These are phyloP conservation scores for Psilanteris sp. DNA, from an alignment of 1,140 invertebrate species.

Conservation along the genomic window DNA sequence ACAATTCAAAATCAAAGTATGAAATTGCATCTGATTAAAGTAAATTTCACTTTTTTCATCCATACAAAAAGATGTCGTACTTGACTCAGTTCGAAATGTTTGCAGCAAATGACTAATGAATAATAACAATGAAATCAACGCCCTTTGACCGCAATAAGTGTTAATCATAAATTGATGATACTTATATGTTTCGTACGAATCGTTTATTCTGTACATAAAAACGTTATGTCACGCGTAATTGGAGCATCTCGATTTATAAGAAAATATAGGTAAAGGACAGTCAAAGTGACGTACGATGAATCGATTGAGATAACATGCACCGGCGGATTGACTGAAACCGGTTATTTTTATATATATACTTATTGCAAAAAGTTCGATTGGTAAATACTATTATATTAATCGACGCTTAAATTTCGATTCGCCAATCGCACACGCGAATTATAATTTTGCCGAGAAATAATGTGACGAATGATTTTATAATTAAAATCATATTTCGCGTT, in stretches of 20 bases:
- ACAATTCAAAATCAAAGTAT: too few species aligned
- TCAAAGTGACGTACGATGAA: too few species aligned
- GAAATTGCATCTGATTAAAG: too few species aligned
- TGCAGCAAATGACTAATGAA: background rate
- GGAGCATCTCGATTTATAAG: slow-evolving; percentile 38
- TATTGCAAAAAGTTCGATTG: slow-evolving; percentile 1
- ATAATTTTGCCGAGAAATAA: too few species aligned
- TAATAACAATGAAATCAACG: slow-evolving; percentile 10
- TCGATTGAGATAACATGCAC: slow-evolving; percentile 32
- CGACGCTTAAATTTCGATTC: too few species aligned
- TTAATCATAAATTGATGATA: slow-evolving; percentile 6
- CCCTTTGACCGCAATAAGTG: slow-evolving; percentile 11
- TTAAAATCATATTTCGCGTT: too few species aligned
- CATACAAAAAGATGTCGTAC: slow-evolving; percentile 18
- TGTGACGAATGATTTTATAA: too few species aligned
- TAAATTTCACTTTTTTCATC: background rate
- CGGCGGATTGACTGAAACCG: slow-evolving; percentile 20
- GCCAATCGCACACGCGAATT: too few species aligned
- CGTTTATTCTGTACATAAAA: too few species aligned
- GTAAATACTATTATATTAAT: slow-evolving; percentile 9
- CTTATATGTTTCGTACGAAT: slow-evolving; percentile 13
- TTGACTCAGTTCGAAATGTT: slow-evolving; percentile 5
- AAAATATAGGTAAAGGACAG: slow-evolving; percentile 60
- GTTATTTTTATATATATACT: too few species aligned
- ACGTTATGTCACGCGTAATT: slow-evolving; percentile 44